phyloP scores from a whole-genome alignment of 2,797 vertebrate species.

The Decapterus maruadsi region DNA sequence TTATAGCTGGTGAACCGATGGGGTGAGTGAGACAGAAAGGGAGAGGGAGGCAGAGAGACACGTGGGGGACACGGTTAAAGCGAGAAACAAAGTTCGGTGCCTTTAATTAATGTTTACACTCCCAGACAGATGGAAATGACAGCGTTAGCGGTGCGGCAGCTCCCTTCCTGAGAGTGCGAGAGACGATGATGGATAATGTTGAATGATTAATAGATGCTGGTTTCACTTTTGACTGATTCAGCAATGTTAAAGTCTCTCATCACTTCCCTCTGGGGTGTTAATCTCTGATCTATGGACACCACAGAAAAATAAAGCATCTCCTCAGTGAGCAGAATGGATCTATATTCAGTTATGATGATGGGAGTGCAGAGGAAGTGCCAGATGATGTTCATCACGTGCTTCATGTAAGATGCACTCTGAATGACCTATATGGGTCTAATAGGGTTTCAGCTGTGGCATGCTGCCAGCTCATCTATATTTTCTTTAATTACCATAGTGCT shows the following conservation, averaged over 20 bases:
- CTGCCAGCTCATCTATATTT: constrained; percentile 48
- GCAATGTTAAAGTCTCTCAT: constrained; percentile 49
- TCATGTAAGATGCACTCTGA: constrained; percentile 57
- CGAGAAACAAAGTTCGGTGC: constrained; percentile 55
- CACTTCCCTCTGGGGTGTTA: constrained; percentile 50
- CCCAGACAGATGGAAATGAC: constrained; percentile 51
- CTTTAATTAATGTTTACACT: constrained; percentile 68
- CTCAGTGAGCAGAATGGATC: constrained; percentile 35
- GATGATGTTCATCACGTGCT: constrained; percentile 38
- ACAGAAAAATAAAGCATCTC: constrained; percentile 49
- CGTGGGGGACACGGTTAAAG: constrained; percentile 32
- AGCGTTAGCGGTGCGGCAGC: constrained; percentile 27
- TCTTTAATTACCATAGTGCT: constrained; percentile 45
- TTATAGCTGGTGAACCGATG: constrained; percentile 53
- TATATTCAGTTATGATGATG: constrained; percentile 43
- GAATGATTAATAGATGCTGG: constrained; percentile 69
- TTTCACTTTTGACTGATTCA: constrained; percentile 59
- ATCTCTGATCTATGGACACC: constrained; percentile 60
- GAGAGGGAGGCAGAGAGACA: constrained; percentile 20
- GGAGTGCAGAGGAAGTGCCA: constrained; percentile 17
- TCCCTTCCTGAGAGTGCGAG: constrained; percentile 21
- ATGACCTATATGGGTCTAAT: constrained; percentile 44
- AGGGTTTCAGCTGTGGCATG: constrained; percentile 19
- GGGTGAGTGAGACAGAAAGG: constrained; percentile 35
- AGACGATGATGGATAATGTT: constrained; percentile 53